Percentiles rank a stretch among this genome's conserved stretches.
Conservation (phyloP, 2,113 vertebrate genomes). For the Austrofundulus limnaeus region DNA sequence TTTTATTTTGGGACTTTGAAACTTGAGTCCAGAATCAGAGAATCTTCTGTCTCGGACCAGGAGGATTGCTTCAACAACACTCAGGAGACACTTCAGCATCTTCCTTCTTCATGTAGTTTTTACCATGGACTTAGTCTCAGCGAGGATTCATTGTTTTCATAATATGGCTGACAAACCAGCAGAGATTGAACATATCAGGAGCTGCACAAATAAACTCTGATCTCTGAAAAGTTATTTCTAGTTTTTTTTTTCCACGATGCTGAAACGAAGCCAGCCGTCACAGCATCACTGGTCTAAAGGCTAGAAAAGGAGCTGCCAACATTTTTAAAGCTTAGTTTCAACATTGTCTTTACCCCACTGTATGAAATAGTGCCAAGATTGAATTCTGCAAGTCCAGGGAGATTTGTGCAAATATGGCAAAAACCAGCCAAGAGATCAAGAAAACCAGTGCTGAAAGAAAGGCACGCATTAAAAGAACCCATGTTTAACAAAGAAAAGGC, state of each 20-base stretch:
- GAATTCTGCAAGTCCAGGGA: neutral
- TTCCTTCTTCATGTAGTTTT: conserved; percentile 6
- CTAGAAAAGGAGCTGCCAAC: neutral
- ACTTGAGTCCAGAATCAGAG: neutral
- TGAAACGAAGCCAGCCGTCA: neutral
- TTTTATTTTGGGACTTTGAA: rapidly evolving
- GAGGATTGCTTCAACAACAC: neutral
- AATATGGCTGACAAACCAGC: conserved; percentile 14
- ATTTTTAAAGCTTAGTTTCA: neutral
- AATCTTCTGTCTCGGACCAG: neutral
- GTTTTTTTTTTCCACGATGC: neutral
- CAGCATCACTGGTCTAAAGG: neutral
- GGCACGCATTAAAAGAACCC: no score
- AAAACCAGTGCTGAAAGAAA: neutral
- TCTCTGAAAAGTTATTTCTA: neutral
- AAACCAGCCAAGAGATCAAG: neutral
- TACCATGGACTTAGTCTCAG: conserved; percentile 7
- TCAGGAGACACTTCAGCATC: conserved; percentile 5
- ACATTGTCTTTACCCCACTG: neutral
- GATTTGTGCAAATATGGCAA: neutral
- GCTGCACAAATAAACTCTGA: conserved; percentile 40
- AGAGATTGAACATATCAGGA: conserved; percentile 17
- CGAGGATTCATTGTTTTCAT: conserved; percentile 33
- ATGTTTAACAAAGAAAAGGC: neutral
- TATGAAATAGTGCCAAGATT: neutral